These are phyloP conservation scores for Hydrozoanthus tunicans DNA, from an alignment of 64 coral and sea anemone genomes.

Conservation along the genomic window DNA sequence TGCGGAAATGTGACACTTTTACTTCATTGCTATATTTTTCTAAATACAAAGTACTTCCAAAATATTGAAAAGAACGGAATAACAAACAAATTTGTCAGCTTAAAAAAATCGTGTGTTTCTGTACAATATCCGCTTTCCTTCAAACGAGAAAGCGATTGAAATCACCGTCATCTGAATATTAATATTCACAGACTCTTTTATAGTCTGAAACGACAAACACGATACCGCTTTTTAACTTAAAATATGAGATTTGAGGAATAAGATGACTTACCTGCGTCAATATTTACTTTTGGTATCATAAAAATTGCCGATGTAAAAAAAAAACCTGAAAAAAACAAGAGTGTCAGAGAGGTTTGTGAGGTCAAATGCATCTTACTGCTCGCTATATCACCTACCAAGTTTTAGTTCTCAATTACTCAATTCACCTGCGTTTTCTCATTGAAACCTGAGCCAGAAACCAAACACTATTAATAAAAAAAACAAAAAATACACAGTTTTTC, in stretches of 20 bases:
- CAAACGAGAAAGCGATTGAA: background rate
- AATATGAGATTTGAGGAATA: background rate
- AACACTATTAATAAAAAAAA: background rate
- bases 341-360: background rate
- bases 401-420: background rate
- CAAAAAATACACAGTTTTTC: background rate
- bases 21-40: background rate
- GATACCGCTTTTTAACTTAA: background rate
- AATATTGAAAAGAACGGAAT: background rate
- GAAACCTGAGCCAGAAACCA: slow-evolving; percentile 5
- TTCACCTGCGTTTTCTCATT: background rate
- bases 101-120: background rate
- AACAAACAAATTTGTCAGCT: background rate
- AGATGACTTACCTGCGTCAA: slow-evolving; percentile 4
- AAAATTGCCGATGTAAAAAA: background rate
- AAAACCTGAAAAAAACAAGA: background rate
- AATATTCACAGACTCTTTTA: background rate
- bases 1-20: background rate
- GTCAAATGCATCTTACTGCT: background rate
- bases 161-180: background rate
- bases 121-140: background rate
- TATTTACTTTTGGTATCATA: background rate
- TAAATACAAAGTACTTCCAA: background rate
- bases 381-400: background rate
- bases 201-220: background rate